A percentile compares a stretch with the other conserved stretches of the same genome.
These are phyloP conservation scores for Spilogale gracilis DNA, from an alignment of 2,113 vertebrate species.

Conservation along the genomic window DNA sequence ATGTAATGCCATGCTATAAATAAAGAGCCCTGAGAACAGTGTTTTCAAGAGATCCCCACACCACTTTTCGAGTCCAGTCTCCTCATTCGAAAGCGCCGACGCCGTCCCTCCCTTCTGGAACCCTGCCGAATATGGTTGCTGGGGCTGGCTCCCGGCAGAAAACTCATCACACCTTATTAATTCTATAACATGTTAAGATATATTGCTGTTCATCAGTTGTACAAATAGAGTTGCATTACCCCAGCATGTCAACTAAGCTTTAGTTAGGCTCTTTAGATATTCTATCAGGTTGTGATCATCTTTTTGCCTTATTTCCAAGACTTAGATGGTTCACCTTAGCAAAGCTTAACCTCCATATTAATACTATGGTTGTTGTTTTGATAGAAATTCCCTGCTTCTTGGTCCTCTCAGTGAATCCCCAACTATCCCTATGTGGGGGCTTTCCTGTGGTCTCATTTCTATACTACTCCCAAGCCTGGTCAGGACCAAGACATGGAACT, in stretches of 20 bases:
- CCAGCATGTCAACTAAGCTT: background rate
- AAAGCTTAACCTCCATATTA: background rate
- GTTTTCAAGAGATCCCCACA: too few species aligned
- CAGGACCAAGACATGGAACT: background rate
- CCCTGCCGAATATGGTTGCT: too few species aligned
- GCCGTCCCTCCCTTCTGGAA: too few species aligned
- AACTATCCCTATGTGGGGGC: background rate
- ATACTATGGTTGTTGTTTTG: background rate
- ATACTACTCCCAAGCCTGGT: background rate
- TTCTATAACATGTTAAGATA: background rate
- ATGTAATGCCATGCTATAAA: too few species aligned
- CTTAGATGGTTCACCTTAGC: background rate
- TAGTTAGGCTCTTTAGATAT: background rate
- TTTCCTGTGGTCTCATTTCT: background rate
- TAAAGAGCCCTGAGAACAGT: too few species aligned
- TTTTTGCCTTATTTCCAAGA: background rate
- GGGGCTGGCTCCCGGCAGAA: background rate
- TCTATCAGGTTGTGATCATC: background rate
- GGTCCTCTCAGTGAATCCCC: background rate
- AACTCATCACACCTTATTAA: background rate
- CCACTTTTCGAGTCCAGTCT: too few species aligned
- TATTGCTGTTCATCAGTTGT: background rate
- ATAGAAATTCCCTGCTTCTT: background rate
- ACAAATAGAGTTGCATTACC: background rate
- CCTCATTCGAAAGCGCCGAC: too few species aligned